Base-by-base conservation (phyloP, 2,113 vertebrate genomes). In the Brevimyrus niger region DNA sequence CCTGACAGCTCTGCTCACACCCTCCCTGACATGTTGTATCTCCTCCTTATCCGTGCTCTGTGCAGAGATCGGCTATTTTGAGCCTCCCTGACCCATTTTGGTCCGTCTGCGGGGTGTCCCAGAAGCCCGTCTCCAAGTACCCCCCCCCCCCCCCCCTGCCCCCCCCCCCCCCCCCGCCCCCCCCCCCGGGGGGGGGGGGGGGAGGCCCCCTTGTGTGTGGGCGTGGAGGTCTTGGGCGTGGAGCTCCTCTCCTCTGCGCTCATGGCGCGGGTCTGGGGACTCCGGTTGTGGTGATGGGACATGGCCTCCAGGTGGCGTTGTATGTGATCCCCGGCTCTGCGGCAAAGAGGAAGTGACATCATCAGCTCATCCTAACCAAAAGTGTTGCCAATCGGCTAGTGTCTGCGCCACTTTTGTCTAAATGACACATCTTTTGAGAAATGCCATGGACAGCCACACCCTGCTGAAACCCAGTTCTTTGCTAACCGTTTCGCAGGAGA, bases 201-300 rank as follows among this genome's bases (percentile, higher is more conserved):
- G n/a, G n/a, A n/a, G n/a, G n/a, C 65, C 46, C 23, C 44, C 97
- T 97, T 97, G 89, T 99, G 98, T 86, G 97, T 97, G 3, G 97
- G 97, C 35, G 98, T 99, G 91, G 97, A 95, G 27, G 91, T 96
- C 94, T 97, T 99, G 87, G 96, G 96, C 84, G 95, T 97, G 92
- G 94, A 82, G 92, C 93, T 95, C 94, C 97, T 97, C 93, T 99
- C 98, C 92, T 99, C 98, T 17, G 97, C 96, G 96, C 97, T 99
- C 97, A 98, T 95, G 90, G 96, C 94, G 93, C 97, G 96, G 93
- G 94, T 87, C 69, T 94, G 94, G 89, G 92, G 92, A 92, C 94
- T 95, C 89, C 92, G 91, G 90, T 91, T 90, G 88, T 95, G 95
- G 88, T 94, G 93, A 89, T 92, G 91, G 65, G 95, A 95, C 95